phyloP scores from a whole-genome alignment of 2,888 invertebrate genomes.

The Eubasilissa splendida region DNA sequence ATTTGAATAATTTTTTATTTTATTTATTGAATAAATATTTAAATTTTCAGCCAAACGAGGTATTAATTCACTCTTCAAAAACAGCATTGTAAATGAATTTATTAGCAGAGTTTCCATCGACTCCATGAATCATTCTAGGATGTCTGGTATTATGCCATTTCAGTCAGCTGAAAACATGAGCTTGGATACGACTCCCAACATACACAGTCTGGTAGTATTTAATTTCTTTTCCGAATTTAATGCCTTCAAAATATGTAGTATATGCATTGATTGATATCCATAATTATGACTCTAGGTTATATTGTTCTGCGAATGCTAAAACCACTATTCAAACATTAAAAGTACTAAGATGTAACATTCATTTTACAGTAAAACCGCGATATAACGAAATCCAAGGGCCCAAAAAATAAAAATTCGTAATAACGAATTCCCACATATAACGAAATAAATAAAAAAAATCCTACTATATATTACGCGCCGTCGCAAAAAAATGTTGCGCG shows the following conservation, averaged over 20 bases:
- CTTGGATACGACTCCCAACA: constrained; percentile 50
- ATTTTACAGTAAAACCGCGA: too few species aligned
- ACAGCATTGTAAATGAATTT: constrained; percentile 53
- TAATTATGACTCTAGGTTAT: too few species aligned
- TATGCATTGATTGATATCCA: not conserved
- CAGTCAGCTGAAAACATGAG: constrained; percentile 78
- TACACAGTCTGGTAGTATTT: constrained; percentile 61
- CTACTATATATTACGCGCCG: too few species aligned
- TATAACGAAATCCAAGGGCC: too few species aligned
- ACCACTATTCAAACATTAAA: too few species aligned
- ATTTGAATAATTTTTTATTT: not conserved
- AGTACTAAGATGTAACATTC: too few species aligned
- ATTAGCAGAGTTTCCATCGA: constrained; percentile 51
- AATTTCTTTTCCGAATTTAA: not conserved
- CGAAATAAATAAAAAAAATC: too few species aligned
- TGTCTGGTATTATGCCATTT: constrained; percentile 84
- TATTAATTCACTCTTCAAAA: constrained; percentile 55
- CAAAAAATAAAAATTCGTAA: too few species aligned
- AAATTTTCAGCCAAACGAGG: constrained; percentile 55
- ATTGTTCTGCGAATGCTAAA: too few species aligned
- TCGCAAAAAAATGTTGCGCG: too few species aligned
- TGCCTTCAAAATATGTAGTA: not conserved
- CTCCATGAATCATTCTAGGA: constrained; percentile 62
- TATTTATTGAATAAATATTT: constrained; percentile 1
- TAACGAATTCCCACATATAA: too few species aligned